A percentile compares a stretch with the other conserved stretches of the same genome.
Conservation (phyloP, 1,140 invertebrate species). For the Phocides pigmalion region DNA sequence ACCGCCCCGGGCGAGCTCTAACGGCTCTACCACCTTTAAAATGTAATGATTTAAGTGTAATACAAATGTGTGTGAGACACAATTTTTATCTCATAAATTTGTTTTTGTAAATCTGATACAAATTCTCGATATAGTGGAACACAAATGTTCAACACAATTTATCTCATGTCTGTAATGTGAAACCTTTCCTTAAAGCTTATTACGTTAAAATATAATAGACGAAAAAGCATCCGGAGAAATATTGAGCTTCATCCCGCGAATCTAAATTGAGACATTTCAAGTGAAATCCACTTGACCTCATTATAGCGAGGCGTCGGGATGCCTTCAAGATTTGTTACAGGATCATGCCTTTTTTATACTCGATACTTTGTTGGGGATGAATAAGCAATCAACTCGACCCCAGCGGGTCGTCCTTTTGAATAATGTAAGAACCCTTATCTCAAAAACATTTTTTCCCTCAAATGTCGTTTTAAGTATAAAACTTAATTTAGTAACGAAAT, state of each 20-base stretch:
- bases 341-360: constrained; percentile 27
- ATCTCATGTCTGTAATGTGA: too few species aligned
- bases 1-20: too few species aligned
- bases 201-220: too few species aligned
- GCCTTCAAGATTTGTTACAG: constrained; percentile 10
- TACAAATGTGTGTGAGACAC: too few species aligned
- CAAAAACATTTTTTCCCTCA: neutral
- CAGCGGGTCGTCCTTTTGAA: neutral
- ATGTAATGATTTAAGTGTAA: too few species aligned
- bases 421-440: constrained; percentile 14
- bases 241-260: neutral
- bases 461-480: neutral
- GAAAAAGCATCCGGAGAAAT: neutral
- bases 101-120: too few species aligned
- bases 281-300: constrained; percentile 13
- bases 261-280: constrained; percentile 26
- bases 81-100: too few species aligned
- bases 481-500: neutral
- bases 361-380: constrained; percentile 19
- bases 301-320: constrained; percentile 5
- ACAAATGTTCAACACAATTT: too few species aligned
- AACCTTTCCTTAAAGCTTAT: too few species aligned
- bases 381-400: constrained; percentile 22
- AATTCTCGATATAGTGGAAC: too few species aligned
- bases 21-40: too few species aligned